Base-by-base conservation (phyloP, 2,888 invertebrate genomes). In the Aradus depressus region DNA sequence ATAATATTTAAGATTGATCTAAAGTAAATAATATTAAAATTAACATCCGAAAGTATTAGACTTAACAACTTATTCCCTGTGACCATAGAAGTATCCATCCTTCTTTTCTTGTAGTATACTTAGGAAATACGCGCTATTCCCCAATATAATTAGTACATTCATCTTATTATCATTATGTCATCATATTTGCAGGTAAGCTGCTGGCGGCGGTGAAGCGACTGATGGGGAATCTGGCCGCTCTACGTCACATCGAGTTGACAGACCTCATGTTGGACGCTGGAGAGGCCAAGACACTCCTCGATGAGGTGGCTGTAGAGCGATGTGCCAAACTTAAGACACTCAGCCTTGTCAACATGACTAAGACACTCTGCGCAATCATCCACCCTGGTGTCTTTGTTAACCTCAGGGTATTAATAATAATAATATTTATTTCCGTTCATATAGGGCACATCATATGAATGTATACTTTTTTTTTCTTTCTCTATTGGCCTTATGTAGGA, bases 341-440 rank as follows among this genome's bases (percentile, higher is more conserved):
- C 21, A 74, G 76, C 51, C 64, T 88, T n/a, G 73, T 86, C 5
- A 88, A 89, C 66, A 73, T 82, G 3, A 85, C 86, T 1, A 80
- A 77, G 60, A 68, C 72, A 4, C 75, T 75, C 41, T 83, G 79
- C 60, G 79, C 81, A 25, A 70, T 88, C 18, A 68, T 85, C 54
- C 84, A 87, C 62, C 75, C 81, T 22, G 84, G 84, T 1, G 75
- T 84, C 23, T 87, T 89, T 64, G 65, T 84, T 21, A 82, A 84
- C 65, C 72, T 89, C 50, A 70, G 75, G 62, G 81, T 79, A 54
- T 16, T 23, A n/a, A n/a, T n/a, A n/a, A n/a, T n/a, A n/a, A n/a
- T n/a, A n/a, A n/a, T n/a, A n/a, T n/a, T n/a, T n/a, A n/a, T n/a
- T n/a, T n/a, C n/a, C n/a, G n/a, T n/a, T n/a, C n/a, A n/a, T n/a